Evolutionary conservation across 2,797 vertebrate genomes (phyloP), one percentile per base, ranked within the genome.

Genomic region (Discoglossus pictus): DNA sequence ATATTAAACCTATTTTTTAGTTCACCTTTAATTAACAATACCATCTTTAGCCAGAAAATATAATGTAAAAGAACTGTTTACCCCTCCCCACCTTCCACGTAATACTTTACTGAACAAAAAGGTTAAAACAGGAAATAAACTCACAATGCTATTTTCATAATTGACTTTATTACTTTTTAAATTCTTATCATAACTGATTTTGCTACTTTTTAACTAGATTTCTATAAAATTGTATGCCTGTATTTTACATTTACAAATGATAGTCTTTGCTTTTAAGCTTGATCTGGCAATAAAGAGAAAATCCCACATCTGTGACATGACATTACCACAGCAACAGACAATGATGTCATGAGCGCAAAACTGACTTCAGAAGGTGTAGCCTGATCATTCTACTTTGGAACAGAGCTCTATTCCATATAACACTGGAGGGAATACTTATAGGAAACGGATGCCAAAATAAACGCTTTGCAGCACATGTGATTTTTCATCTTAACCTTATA

Each of bases 271-370:
- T 39, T 39, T 47, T 11, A 20, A 31, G n/a, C 23, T 17, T 48
- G 23, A 67, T 48, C 54, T 50, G 36, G 18, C 10, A 50, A 42
- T 35, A 43, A 39, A 38, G n/a, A 38, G 21, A 46, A 61, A 53
- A 52, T 52, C 47, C 21, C 61, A 36, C 20, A 25, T 61, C 35
- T 42, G 18, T 40, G 47, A 42, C n/a, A 51, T 50, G 44, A 48
- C 58, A 61, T 44, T 61, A 53, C 56, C 47, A 61, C 17, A 11
- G 40, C 15, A 69, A 55, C 67, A 62, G 59, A 69, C 59, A 55
- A n/a, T 69, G 58, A 61, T 61, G 59, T 62, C 21, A 62, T 55
- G 18, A 51, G 25, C n/a, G 36, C 4, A 39, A 16, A 35, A 42
- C 12, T 18, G 17, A 51, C 48, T 54, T 54, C 13, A 9, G 16